Conservation (phyloP, 1,140 invertebrate species). For the Bombus consobrinus region DNA sequence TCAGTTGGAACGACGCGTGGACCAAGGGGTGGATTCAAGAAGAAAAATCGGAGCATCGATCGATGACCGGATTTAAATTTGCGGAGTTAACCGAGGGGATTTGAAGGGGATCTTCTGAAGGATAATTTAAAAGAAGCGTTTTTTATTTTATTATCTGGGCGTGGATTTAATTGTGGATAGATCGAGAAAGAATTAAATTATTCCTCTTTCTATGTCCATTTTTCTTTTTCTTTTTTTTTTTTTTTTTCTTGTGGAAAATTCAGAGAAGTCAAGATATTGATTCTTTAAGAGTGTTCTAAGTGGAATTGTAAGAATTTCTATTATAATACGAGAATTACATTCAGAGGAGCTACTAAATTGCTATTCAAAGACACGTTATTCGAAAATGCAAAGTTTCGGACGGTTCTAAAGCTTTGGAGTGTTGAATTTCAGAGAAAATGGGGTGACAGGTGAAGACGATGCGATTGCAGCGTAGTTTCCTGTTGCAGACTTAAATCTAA, state of each 20-base stretch:
- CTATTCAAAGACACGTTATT: not conserved
- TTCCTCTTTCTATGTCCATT: not conserved
- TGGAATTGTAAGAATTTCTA: not conserved
- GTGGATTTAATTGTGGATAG: constrained; percentile 1
- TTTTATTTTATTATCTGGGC: not conserved
- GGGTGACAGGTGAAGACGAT: constrained; percentile 1
- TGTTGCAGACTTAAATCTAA: not conserved
- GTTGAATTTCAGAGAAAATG: not conserved
- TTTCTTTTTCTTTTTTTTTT: not conserved
- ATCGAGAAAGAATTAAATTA: not conserved
- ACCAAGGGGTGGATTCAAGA: not conserved
- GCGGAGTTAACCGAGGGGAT: not conserved
- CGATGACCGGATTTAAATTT: constrained; percentile 10
- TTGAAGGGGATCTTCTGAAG: too few relatives aligned
- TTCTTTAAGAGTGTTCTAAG: not conserved
- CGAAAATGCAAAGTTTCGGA: not conserved
- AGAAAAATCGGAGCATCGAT: constrained; percentile 9
- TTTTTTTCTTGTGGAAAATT: not conserved
- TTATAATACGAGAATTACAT: not conserved
- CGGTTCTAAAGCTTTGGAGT: not conserved
- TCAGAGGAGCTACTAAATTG: not conserved
- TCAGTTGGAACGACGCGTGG: constrained; percentile 7
- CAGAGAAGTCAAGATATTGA: not conserved
- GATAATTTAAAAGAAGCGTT: not conserved
- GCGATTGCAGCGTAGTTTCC: constrained; percentile 1